Conservation (phyloP, 2,888 invertebrate species). For the Melanophora roralis region DNA sequence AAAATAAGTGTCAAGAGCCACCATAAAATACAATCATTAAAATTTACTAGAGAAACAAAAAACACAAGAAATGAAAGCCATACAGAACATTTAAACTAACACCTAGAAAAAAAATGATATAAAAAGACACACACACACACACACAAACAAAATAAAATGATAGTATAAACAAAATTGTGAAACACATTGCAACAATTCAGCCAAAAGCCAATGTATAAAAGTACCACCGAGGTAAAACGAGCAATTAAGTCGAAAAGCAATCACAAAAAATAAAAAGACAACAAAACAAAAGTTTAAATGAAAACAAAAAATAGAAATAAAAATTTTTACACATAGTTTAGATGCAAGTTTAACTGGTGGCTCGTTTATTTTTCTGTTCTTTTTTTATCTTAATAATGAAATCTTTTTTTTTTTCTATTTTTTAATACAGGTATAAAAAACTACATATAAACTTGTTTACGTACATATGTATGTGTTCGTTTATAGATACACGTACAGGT, state of each 20-base stretch:
- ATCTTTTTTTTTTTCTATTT: no score
- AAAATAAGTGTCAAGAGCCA: slow-evolving; percentile 57
- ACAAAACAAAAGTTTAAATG: slow-evolving; percentile 10
- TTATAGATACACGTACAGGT: background rate
- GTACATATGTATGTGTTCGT: no score
- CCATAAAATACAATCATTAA: slow-evolving; percentile 59
- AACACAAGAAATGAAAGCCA: background rate
- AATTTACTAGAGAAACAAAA: slow-evolving; percentile 36
- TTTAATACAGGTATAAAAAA: no score
- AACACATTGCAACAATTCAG: slow-evolving; percentile 50
- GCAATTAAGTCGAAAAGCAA: slow-evolving; percentile 45
- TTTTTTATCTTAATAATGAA: slow-evolving; percentile 47
- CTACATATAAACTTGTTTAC: no score
- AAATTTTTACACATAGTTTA: background rate
- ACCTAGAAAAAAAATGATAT: background rate
- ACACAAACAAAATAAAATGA: slow-evolving; percentile 28
- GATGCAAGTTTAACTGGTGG: background rate
- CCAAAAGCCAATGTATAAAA: slow-evolving; percentile 48
- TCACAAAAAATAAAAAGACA: slow-evolving; percentile 3
- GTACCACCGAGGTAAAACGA: slow-evolving; percentile 43
- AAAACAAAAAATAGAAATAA: slow-evolving; percentile 24
- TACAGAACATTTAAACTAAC: slow-evolving; percentile 1
- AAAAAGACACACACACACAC: background rate
- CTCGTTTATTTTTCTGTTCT: slow-evolving; percentile 26
- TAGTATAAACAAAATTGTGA: slow-evolving; percentile 33